These are phyloP conservation scores for Vollenhovia emeryi DNA, from an alignment of 1,140 invertebrate genomes.

Conservation along the genomic window DNA sequence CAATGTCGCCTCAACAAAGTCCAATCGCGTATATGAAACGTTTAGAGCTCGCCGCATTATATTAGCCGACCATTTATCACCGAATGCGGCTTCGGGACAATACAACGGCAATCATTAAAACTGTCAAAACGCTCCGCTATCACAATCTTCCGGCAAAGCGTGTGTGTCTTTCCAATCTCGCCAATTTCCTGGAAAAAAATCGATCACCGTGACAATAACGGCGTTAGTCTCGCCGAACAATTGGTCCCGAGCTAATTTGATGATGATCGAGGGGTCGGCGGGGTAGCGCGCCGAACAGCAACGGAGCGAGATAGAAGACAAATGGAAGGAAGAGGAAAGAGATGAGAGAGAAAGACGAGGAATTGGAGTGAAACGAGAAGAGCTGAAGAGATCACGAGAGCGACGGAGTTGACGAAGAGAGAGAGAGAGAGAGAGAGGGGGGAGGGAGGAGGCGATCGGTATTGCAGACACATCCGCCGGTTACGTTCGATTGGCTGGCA, in stretches of 20 bases:
- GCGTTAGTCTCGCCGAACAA: slow-evolving; percentile 62
- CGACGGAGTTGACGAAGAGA: neutral
- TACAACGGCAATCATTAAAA: slow-evolving; percentile 41
- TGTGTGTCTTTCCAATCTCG: slow-evolving; percentile 39
- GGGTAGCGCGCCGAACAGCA: neutral
- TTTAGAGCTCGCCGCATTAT: neutral
- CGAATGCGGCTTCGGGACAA: slow-evolving; percentile 7
- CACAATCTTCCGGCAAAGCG: slow-evolving; percentile 20
- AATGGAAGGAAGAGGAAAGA: neutral
- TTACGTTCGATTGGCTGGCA: slow-evolving; percentile 82
- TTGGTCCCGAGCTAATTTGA: slow-evolving; percentile 68
- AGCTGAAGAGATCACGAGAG: slow-evolving; percentile 21
- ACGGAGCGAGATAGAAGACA: neutral
- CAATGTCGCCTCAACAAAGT: neutral
- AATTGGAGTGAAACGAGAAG: neutral
- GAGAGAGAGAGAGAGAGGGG: slow-evolving; percentile 40
- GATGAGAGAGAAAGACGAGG: neutral
- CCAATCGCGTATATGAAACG: neutral
- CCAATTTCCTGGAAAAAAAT: slow-evolving; percentile 71
- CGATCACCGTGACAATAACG: slow-evolving; percentile 59
- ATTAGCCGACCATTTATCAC: slow-evolving; percentile 41
- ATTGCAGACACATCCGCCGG: slow-evolving; percentile 80
- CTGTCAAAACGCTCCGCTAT: slow-evolving; percentile 32
- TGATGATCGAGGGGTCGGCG: slow-evolving; percentile 54
- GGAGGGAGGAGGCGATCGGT: too few relatives aligned